Base-by-base conservation (phyloP, 2,113 vertebrate species). In the Nothocercus julius region DNA sequence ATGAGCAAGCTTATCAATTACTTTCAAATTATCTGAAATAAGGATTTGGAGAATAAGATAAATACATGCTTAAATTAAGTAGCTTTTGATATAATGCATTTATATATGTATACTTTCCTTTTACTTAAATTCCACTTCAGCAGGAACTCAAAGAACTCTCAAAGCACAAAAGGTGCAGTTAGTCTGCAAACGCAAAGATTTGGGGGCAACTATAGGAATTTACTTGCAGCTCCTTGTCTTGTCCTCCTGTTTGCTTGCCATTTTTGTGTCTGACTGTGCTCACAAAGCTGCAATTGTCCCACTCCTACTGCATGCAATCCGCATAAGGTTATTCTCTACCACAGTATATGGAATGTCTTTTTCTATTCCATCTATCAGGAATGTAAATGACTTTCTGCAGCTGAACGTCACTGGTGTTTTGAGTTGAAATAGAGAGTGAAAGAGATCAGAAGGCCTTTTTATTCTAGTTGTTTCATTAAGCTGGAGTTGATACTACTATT, bases 251-350 rank as follows among this genome's bases (percentile, higher is more conserved):
- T 56, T 62, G 49, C 53, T 83, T 86, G 73, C 21, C 1, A 49
- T 69, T 94, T 69, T 62, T 92, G 5, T 66, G 1, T 85, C 54
- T 87, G 49, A n/a, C 30, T 73, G 58, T 85, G 59, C 56, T 49
- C 68, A 97, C 87, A 96, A 84, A 79, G 87, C 68, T 81, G 56
- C 73, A 78, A 80, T 93, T 95, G 92, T 93, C 82, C 96, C 8
- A 0, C 70, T 92, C 49, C 73, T 74, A 77, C 58, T 94, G 83
- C 10, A 63, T 92, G 27, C 76, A 11, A 92, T 97, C 94, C 93
- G 86, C 94, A 93, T 96, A 91, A 42, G 72, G 91, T 58, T 76
- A 32, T 82, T 92, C 47, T 40, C 90, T 75, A 76, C 83, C 88
- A 91, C 49, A 83, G 10, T 79, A 79, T 87, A 87, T 59, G 47